Base-by-base conservation (phyloP, 2,797 vertebrate species). In the Eulemur albifrons region DNA sequence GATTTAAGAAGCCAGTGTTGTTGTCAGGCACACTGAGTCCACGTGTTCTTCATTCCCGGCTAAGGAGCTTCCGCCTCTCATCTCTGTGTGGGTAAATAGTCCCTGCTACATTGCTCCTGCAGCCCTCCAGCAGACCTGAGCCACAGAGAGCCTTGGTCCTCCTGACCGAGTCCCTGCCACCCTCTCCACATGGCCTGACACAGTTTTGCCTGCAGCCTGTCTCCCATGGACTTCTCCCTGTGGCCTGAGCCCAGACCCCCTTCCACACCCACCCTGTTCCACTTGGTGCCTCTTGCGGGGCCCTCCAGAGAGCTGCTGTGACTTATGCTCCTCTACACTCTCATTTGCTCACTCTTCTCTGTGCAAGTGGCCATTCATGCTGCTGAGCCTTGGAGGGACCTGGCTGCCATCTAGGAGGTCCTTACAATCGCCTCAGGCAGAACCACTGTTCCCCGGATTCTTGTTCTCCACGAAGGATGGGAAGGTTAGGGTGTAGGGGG, bases 21-120 rank as follows among this genome's bases (percentile, higher is more conserved):
- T 63, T 43, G 54, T 23, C 23, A 10, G 1, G 21, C 8, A 35
- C 52, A 17, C 18, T 13, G 50, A 1, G 7, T n/a, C 43, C 10
- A 1, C 2, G 6, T 63, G 27, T 54, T 93, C 15, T 82, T 96
- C 48, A 35, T 85, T 88, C 69, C 70, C 88, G 11, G 65, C 57
- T 94, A 93, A 72, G 50, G 61, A 48, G 38, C 43, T 45, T 90
- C 54, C 80, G 27, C 54, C 23, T 94, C 30, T 86, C 38, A 40
- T 50, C 35, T 81, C 6, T 18, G 38, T 45, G 67, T 27, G 45
- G 45, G 20, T 69, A 54, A 90, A 80, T 4, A 80, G 77, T 77
- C 27, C 13, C 25, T 77, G 14, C 20, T 30, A 35, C 32, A 12
- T 83, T 25, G n/a, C 67, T 91, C 23, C 14, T 30, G 23, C 18